phyloP scores from a whole-genome alignment of 2,888 invertebrate species.

The Deilephila elpenor region DNA sequence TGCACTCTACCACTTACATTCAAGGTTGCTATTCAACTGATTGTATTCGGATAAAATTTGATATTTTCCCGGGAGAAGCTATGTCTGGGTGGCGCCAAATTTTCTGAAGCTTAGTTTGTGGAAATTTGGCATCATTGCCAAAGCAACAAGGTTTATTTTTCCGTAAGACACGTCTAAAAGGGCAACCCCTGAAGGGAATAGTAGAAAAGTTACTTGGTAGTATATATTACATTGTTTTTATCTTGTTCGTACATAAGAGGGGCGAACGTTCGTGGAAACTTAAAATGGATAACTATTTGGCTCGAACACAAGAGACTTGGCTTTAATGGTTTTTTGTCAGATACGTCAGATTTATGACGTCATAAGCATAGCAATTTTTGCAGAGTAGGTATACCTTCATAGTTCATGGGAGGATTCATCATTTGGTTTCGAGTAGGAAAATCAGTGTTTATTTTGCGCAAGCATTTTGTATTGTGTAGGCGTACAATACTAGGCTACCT shows the following conservation, averaged over 20 bases:
- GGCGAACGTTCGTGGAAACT: constrained; percentile 29
- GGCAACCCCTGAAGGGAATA: constrained; percentile 29
- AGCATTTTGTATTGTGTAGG: no score
- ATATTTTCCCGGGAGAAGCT: constrained; percentile 46
- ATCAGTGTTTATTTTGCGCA: no score
- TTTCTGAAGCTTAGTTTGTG: constrained; percentile 35
- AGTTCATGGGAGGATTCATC: no score
- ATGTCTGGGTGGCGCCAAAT: constrained; percentile 59
- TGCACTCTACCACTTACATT: not conserved
- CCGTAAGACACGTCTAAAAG: not conserved
- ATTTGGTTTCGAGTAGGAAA: no score
- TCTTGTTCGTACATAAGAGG: constrained; percentile 32
- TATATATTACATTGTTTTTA: constrained; percentile 33
- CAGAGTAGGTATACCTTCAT: not conserved
- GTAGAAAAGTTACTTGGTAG: constrained; percentile 29
- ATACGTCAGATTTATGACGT: not conserved
- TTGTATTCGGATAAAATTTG: constrained; percentile 11
- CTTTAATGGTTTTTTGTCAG: constrained; percentile 20
- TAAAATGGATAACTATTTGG: constrained; percentile 28
- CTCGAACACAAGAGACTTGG: constrained; percentile 19
- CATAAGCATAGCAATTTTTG: constrained; percentile 2
- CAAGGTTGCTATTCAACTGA: constrained; percentile 27
- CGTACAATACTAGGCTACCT: no score
- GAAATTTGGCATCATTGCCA: constrained; percentile 7
- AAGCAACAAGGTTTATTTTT: constrained; percentile 4